A percentile compares a stretch with the other conserved stretches of the same genome.
Evolutionary conservation across 1,140 invertebrate species (phyloP).

Genomic region (Drosophila kurseongensis): DNA sequence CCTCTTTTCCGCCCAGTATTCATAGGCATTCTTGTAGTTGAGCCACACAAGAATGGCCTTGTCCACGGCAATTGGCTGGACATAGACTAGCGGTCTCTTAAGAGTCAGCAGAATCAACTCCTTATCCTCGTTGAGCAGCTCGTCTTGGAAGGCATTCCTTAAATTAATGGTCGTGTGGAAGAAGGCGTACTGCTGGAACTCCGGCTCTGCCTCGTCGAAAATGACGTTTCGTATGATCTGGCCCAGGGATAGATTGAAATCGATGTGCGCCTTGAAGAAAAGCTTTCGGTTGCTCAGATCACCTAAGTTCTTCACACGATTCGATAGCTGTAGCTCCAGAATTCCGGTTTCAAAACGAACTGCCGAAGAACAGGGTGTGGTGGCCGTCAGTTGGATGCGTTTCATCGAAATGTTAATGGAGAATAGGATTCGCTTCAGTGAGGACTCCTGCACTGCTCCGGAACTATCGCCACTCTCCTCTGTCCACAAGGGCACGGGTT

Average conservation of each 20-base stretch:
- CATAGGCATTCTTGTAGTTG: slow-evolving; percentile 99
- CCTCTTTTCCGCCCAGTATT: slow-evolving; percentile 99
- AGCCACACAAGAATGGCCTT: slow-evolving; percentile 98
- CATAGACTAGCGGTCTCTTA: slow-evolving; percentile 95
- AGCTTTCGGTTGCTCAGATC: slow-evolving; percentile 89
- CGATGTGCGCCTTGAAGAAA: slow-evolving; percentile 97
- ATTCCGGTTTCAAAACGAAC: slow-evolving; percentile 97
- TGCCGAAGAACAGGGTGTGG: slow-evolving; percentile 98
- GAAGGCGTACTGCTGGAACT: slow-evolving; percentile 98
- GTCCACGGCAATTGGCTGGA: slow-evolving; percentile 98
- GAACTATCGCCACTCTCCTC: slow-evolving; percentile 89
- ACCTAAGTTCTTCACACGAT: slow-evolving; percentile 95
- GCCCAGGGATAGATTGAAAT: slow-evolving; percentile 97
- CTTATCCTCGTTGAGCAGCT: slow-evolving; percentile 96
- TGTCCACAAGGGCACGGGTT: slow-evolving; percentile 95
- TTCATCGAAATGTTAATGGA: slow-evolving; percentile 91
- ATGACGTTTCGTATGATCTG: slow-evolving; percentile 96
- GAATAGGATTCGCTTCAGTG: slow-evolving; percentile 91
- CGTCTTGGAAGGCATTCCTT: slow-evolving; percentile 94
- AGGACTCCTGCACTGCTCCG: slow-evolving; percentile 85
- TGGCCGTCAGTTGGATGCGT: slow-evolving; percentile 98
- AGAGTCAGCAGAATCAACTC: slow-evolving; percentile 97
- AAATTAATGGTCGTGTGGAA: slow-evolving; percentile 97
- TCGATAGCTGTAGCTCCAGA: slow-evolving; percentile 96
- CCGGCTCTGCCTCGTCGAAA: slow-evolving; percentile 98